Percentiles rank a stretch among this genome's conserved stretches.
Evolutionary conservation across 2,888 invertebrate genomes (phyloP).

Genomic region (Megastigmus dorsalis): DNA sequence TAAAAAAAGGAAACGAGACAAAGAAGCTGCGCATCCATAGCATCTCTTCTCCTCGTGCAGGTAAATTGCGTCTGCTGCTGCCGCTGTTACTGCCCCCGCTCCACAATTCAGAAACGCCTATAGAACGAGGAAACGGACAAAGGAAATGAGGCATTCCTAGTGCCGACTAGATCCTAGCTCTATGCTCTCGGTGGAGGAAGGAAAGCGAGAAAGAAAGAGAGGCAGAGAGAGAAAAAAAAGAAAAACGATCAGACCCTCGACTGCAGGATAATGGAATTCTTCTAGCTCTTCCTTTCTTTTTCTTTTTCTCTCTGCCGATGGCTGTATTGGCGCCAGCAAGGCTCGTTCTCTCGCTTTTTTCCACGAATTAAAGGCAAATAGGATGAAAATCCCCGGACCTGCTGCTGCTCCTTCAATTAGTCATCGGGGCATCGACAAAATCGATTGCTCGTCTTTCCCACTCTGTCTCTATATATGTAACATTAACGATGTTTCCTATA

Average conservation of each 20-base stretch:
- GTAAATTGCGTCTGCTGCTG: constrained; percentile 19
- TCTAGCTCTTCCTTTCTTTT: constrained; percentile 52
- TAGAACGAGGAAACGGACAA: constrained; percentile 54
- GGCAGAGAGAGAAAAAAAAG: neutral
- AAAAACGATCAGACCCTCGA: constrained; percentile 26
- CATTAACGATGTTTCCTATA: too few relatives aligned
- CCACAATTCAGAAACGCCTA: neutral
- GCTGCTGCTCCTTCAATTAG: constrained; percentile 17
- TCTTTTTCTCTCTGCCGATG: constrained; percentile 6
- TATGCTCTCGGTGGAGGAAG: neutral
- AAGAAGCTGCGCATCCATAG: constrained; percentile 1
- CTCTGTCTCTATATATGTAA: too few relatives aligned
- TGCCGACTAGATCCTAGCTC: too few relatives aligned
- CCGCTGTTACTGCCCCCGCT: neutral
- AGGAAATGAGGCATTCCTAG: constrained; percentile 63
- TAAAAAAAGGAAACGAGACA: neutral
- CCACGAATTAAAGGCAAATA: constrained; percentile 19
- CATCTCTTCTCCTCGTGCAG: neutral
- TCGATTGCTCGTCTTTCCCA: constrained; percentile 3
- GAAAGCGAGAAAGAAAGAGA: neutral
- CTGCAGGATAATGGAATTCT: constrained; percentile 64
- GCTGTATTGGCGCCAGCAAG: constrained; percentile 11
- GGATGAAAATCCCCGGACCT: constrained; percentile 15
- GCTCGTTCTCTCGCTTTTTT: neutral
- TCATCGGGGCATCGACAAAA: constrained; percentile 36